Evolutionary conservation across 2,888 invertebrate species (phyloP).

Genomic region (Spisula subtruncata): DNA sequence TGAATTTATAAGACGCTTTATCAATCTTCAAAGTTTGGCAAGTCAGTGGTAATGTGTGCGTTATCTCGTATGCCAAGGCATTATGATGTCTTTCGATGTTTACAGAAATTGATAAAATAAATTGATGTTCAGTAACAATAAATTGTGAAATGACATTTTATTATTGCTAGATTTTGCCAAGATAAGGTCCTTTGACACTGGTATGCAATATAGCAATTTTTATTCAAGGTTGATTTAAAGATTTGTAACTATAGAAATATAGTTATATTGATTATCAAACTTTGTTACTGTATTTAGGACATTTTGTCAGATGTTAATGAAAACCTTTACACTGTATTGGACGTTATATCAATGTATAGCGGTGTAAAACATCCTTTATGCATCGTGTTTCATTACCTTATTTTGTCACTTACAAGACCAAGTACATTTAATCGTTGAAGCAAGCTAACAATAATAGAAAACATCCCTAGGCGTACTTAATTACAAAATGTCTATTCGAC

Average conservation of each 20-base stretch:
- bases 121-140: constrained; percentile 38
- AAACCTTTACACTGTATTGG: neutral
- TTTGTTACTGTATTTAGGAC: neutral
- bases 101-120: constrained; percentile 47
- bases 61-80: constrained; percentile 31
- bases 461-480: constrained; percentile 22
- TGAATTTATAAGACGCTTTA: neutral
- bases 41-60: neutral
- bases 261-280: neutral
- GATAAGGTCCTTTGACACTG: constrained; percentile 11
- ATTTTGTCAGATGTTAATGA: neutral
- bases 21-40: constrained; percentile 15
- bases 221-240: neutral
- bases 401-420: constrained; percentile 9
- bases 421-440: constrained; percentile 18
- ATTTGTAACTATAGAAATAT: constrained; percentile 19
- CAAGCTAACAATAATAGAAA: constrained; percentile 22
- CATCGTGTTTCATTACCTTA: constrained; percentile 11
- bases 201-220: neutral
- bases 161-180: constrained; percentile 21
- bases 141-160: constrained; percentile 43
- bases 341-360: neutral
- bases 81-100: constrained; percentile 34
- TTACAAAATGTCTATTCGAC: constrained; percentile 18
- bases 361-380: constrained; percentile 15